Evolutionary conservation across 2,797 vertebrate genomes (phyloP).

Genomic region (Liasis olivaceus): DNA sequence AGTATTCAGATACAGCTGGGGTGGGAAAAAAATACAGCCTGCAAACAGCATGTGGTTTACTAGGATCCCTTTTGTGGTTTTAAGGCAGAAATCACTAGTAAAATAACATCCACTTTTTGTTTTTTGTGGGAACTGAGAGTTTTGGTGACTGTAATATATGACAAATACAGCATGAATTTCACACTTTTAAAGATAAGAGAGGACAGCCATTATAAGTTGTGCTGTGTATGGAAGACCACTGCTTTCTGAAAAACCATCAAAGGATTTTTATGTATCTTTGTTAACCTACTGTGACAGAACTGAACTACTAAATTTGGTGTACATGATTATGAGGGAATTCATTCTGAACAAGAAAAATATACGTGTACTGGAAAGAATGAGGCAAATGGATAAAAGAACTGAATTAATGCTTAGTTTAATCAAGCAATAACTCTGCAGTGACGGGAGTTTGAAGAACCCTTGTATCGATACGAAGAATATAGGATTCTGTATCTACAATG

Average conservation of each 20-base stretch:
- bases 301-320: constrained; percentile 44
- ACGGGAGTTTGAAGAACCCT: constrained; percentile 27
- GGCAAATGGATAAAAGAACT: constrained; percentile 32
- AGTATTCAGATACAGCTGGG: neutral
- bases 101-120: neutral
- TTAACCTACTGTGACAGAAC: constrained; percentile 22
- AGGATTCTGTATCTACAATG: neutral
- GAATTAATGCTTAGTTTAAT: neutral
- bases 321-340: constrained; percentile 29
- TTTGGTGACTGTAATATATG: neutral
- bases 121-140: neutral
- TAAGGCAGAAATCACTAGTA: neutral
- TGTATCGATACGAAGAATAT: constrained; percentile 20
- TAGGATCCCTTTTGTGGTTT: neutral
- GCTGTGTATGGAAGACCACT: constrained; percentile 1
- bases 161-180: neutral
- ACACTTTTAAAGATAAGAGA: neutral
- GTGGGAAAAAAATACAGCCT: neutral
- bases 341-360: constrained; percentile 9
- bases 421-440: constrained; percentile 10
- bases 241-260: constrained; percentile 26
- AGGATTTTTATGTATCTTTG: constrained; percentile 21
- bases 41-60: neutral
- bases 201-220: constrained; percentile 16
- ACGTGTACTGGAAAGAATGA: constrained; percentile 27